Base-by-base conservation (phyloP, 2,888 invertebrate species). In the Scaptomyza tumidula region DNA sequence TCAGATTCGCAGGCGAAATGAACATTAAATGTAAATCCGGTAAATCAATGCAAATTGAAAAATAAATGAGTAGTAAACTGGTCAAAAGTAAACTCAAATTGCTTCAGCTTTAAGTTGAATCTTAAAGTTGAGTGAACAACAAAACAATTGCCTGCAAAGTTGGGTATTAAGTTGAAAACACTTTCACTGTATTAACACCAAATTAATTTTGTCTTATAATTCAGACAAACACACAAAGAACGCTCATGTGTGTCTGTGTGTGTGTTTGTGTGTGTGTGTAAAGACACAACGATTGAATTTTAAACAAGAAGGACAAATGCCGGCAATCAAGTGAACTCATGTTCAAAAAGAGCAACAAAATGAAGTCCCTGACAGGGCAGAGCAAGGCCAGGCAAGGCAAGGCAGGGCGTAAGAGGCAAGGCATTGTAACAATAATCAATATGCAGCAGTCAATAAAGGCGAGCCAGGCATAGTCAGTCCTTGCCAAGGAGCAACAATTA, bases 341-440 rank as follows among this genome's bases (percentile, higher is more conserved):
- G 70, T 69, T 59, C 44, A 60, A 65, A 41, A 62, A 68, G 60
- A 78, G 64, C 67, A 59, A 64, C 61, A 71, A 78, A 78, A 76
- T 80, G 58, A 79, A 78, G 67, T 79, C 57, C 39, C 61, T 9
- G 43, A 19, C 49, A 11, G 43, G 49, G 13, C 33, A 35, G 11
- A 11, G 1, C 33, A 13, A 35, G 33, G 1, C 33, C 3, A 35
- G 33, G 13, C 11, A 11, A 0, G 5, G 33, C 3, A 35, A 13
- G 33, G 13, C 33, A 35, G 6, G 37, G 11, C 33, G 33, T 33
- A 11, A 11, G 11, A 11, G 35, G 31, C 37, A 60, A 54, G 57
- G 60, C 78, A 75, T 80, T 83, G 81, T 73, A 74, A 79, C 81
- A 77, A 88, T 85, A 90, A 89, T 89, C 90, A 90, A 90, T 90